These are phyloP conservation scores for Diorhabda carinulata DNA, from an alignment of 1,140 invertebrate genomes.

Conservation along the genomic window DNA sequence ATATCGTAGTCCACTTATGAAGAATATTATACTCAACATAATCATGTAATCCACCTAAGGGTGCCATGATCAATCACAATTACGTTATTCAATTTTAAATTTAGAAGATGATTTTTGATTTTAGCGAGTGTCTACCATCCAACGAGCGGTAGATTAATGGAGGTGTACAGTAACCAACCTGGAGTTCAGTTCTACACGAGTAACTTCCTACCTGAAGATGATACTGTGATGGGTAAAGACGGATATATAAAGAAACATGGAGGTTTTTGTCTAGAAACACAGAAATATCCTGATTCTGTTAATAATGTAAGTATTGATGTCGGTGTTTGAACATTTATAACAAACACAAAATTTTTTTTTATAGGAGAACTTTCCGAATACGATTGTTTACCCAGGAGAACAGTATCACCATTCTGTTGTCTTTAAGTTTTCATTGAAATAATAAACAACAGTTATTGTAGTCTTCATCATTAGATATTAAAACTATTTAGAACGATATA, in stretches of 20 bases:
- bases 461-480: too few species aligned
- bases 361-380: conserved; percentile 68
- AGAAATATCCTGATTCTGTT: conserved; percentile 87
- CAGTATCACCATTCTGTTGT: conserved; percentile 52
- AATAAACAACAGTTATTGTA: conserved; percentile 1
- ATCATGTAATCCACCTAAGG: too few species aligned
- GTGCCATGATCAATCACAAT: too few species aligned
- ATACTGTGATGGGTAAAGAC: conserved; percentile 59
- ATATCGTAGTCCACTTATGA: too few species aligned
- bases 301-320: conserved; percentile 58
- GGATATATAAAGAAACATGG: conserved; percentile 64
- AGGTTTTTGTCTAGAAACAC: conserved; percentile 86
- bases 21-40: too few species aligned
- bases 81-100: too few species aligned
- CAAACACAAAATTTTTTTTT: conserved; percentile 14
- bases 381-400: conserved; percentile 69
- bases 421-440: conserved; percentile 35
- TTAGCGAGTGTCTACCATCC: conserved; percentile 60
- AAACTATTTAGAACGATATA: too few species aligned
- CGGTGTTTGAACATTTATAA: background rate
- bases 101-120: background rate
- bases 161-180: conserved; percentile 80
- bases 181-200: conserved; percentile 88
- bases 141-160: conserved; percentile 64
- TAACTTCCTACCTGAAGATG: conserved; percentile 63